Evolutionary conservation across 1,140 invertebrate genomes (phyloP).

Genomic region (Carposina sasakii): DNA sequence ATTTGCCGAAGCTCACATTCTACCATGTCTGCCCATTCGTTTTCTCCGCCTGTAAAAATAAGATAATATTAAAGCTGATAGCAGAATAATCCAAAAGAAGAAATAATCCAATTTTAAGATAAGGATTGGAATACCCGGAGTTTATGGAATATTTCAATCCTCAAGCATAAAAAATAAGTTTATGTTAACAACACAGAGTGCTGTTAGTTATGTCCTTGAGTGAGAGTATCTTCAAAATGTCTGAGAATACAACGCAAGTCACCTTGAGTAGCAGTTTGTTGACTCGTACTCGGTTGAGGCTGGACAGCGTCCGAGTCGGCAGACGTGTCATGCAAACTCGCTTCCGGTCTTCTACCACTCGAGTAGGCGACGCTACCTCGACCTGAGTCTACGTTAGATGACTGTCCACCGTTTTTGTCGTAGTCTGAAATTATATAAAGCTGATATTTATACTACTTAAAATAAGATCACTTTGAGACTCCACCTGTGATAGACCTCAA

Average conservation of each 20-base stretch:
- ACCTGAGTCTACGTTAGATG: constrained; percentile 83
- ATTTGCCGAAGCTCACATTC: constrained; percentile 86
- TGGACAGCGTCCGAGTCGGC: constrained; percentile 66
- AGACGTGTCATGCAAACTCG: constrained; percentile 66
- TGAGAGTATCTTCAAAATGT: too few relatives aligned
- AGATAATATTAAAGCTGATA: too few relatives aligned
- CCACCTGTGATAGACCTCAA: too few relatives aligned
- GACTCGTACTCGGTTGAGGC: constrained; percentile 51
- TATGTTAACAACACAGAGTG: too few relatives aligned
- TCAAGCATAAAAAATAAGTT: too few relatives aligned
- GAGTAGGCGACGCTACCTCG: constrained; percentile 84
- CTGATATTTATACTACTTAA: neutral
- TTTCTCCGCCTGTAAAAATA: constrained; percentile 76
- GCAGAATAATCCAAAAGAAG: too few relatives aligned
- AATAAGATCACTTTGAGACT: too few relatives aligned
- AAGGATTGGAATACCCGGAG: too few relatives aligned
- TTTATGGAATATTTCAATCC: too few relatives aligned
- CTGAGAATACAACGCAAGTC: too few relatives aligned
- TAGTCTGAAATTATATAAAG: constrained; percentile 70
- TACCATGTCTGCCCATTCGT: constrained; percentile 88
- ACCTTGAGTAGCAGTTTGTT: constrained; percentile 48
- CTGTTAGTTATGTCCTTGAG: too few relatives aligned
- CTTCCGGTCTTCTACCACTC: constrained; percentile 76
- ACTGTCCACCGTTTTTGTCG: constrained; percentile 80
- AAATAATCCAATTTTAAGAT: too few relatives aligned